Conservation (phyloP, 1,140 invertebrate genomes). For the Drosophila bifasciata region DNA sequence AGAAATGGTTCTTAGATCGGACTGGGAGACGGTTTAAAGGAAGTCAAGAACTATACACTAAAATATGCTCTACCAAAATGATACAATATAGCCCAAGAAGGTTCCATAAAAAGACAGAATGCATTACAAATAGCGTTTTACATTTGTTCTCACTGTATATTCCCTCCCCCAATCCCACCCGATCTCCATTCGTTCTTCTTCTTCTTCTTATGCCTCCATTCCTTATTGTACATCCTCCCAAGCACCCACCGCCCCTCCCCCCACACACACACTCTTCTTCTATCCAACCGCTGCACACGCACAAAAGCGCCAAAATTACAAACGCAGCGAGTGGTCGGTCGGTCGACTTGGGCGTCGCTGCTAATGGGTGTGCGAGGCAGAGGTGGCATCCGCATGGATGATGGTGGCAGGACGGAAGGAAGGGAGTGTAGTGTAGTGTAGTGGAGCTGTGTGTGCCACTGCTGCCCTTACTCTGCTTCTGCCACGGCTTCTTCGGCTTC, state of each 20-base stretch:
- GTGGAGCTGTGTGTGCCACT: background rate
- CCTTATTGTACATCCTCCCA: background rate
- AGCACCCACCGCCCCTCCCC: too few species aligned
- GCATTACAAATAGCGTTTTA: constrained; percentile 38
- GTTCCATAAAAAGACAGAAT: too few species aligned
- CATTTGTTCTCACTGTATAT: constrained; percentile 41
- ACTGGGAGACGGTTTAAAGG: too few species aligned
- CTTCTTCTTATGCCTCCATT: background rate
- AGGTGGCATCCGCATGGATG: background rate
- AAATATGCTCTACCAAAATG: too few species aligned
- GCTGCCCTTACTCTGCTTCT: background rate
- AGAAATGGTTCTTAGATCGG: too few species aligned
- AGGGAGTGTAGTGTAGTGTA: background rate
- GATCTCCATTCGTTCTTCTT: constrained; percentile 6
- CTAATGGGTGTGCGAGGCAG: constrained; percentile 17
- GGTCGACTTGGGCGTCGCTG: constrained; percentile 25
- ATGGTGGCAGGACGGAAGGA: too few species aligned
- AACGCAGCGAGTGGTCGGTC: constrained; percentile 68
- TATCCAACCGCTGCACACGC: constrained; percentile 66
- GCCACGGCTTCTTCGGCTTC: background rate
- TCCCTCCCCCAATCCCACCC: constrained; percentile 15
- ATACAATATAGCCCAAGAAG: too few species aligned
- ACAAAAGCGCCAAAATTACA: constrained; percentile 81
- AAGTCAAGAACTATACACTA: too few species aligned
- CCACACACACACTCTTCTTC: background rate